Base-by-base conservation (phyloP, 2,797 vertebrate species). In the Danio jaintianensis region DNA sequence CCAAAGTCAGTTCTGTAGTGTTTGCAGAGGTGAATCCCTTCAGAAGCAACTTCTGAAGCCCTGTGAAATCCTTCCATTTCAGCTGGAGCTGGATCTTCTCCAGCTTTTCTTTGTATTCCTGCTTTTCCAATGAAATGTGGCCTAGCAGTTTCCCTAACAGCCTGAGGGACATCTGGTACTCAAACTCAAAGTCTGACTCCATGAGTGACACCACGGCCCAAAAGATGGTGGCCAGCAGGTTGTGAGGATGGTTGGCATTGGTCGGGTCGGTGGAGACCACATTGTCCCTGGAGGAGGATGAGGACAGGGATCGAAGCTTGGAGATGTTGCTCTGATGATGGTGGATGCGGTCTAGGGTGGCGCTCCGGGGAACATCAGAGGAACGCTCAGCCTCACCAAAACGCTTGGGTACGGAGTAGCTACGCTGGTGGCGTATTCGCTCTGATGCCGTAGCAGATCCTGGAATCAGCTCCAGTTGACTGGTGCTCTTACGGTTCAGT, bases 101-200 rank as follows among this genome's bases (percentile, higher is more conserved):
- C 22, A 99, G 92, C 59, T 98, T 97, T 84, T 99, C 98, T 5
- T 95, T 91, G 90, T 98, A 98, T 91, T 99, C 97, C 8, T 92
- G 94, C 91, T 98, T 94, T 89, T 99, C 97, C 29, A 99, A 90
- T 0, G 97, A 96, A 85, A 98, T 94, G 88, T 98, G 94, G 71
- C 92, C 91, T 70, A 99, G 91, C 7, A 99, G 92, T 88, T 98
- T 97, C 88, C 95, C 96, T 84, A 99, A 90, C 12, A 99, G 91
- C n/a, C 96, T 92, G 74, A 99, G 90, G 0, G 98, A 96, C 98
- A 99, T 99, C 64, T 99, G 93, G 83, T 98, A 99, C 85, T 99
- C 98, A 89, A 99, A 99, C 89, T 99, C 98, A 91, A 99, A 99
- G 91, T 99, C 98, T 0, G 98, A 99, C 90, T 99, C 98, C 98